Evolutionary conservation across 2,113 vertebrate genomes (phyloP).

Genomic region (Zapus hudsonius): DNA sequence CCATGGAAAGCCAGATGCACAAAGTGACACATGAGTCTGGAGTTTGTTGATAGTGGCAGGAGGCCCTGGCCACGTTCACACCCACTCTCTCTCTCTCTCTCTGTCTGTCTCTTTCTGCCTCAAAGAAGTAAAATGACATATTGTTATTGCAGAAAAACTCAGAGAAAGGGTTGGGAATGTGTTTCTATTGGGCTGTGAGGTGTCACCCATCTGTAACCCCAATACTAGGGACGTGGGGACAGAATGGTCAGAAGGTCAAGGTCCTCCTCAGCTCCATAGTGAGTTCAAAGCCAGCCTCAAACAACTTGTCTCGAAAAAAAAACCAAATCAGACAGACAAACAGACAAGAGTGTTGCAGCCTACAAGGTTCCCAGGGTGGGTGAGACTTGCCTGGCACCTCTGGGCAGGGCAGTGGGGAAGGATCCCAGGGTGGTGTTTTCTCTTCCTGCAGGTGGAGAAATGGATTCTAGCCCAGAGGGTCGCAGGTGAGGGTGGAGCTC

Average conservation of each 20-base stretch:
- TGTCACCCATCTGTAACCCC: neutral
- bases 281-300: neutral
- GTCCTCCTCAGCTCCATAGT: too few relatives aligned
- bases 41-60: too few relatives aligned
- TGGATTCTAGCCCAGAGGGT: neutral
- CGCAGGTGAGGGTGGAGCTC: neutral
- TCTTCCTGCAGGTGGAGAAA: neutral
- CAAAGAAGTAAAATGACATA: too few relatives aligned
- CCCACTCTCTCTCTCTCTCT: too few relatives aligned
- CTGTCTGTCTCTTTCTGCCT: too few relatives aligned
- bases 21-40: too few relatives aligned
- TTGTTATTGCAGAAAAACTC: neutral
- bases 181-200: neutral
- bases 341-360: too few relatives aligned
- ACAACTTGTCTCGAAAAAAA: neutral
- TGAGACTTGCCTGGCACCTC: neutral
- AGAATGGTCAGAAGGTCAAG: neutral
- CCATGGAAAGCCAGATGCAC: too few relatives aligned
- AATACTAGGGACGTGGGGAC: too few relatives aligned
- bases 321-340: neutral
- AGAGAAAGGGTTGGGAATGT: neutral
- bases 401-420: neutral
- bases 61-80: too few relatives aligned
- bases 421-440: rapidly evolving
- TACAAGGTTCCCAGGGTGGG: neutral